Base-by-base conservation (phyloP, 2,113 vertebrate genomes). In the Sander vitreus region DNA sequence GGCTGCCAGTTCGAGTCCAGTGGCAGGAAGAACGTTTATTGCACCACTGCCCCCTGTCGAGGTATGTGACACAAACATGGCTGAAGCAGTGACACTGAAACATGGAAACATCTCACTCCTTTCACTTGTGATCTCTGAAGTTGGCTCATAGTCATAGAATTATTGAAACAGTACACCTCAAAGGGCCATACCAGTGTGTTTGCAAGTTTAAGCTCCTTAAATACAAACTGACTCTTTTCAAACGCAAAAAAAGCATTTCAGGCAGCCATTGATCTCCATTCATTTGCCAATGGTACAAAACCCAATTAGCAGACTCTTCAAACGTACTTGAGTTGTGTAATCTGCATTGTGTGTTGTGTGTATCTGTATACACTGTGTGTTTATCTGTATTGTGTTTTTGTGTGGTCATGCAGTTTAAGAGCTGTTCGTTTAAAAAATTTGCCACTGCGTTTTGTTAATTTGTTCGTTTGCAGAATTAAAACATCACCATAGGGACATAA, bases 41-140 rank as follows among this genome's bases (percentile, higher is more conserved):
- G 82, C 92, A 66, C 64, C 93, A 63, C 86, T 95, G 85, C 93
- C 94, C 89, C 90, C 91, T n/a, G 71, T 91, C n/a, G 95, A 95
- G 94, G 95, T 95, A 93, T 36, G 93, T 94, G 85, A 92, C 88
- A 75, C 76, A 87, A 72, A 78, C 68, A 75, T 75, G 58, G 68
- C 59, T 48, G 73, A 74, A 53, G 63, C 63, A 64, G 79, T 89
- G 76, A 87, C 80, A 66, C 66, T 39, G 78, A 65, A 72, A 58
- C 25, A 57, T 57, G 21, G 36, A 54, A 63, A 51, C 50, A 57
- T 33, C 19, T 57, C 50, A 45, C 43, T 19, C 5, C 3, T 66
- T 36, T 64, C 39, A 25, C 7, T 21, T 75, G 25, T 62, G 45
- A 27, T 55, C 33, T 64, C 10, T 43, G 4, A 59, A 19, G 25